Conservation (phyloP, 2,113 vertebrate species). For the Malurus cyaneus region DNA sequence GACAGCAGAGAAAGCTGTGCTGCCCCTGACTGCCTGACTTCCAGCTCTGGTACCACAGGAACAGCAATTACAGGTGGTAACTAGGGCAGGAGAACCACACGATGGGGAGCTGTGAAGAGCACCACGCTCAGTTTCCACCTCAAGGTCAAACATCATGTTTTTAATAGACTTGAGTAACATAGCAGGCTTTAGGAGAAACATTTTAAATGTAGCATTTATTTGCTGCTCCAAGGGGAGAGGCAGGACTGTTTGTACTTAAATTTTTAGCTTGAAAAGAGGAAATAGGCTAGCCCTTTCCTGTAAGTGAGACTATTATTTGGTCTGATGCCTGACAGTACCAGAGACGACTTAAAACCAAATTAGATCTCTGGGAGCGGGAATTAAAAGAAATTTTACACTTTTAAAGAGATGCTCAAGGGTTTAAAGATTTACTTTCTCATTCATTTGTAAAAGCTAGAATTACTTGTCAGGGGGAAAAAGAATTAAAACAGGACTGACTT, state of each 20-base stretch:
- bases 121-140: neutral
- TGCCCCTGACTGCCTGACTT: neutral
- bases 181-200: neutral
- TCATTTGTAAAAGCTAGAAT: neutral
- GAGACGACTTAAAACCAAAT: neutral
- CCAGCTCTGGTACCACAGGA: neutral
- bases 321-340: neutral
- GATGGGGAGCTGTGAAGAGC: neutral
- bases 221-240: neutral
- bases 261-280: neutral
- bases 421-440: neutral
- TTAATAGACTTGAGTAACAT: neutral
- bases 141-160: neutral
- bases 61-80: neutral
- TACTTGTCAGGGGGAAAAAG: neutral
- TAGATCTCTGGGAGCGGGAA: fast-evolving
- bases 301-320: neutral
- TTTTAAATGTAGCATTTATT: neutral
- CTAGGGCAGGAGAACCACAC: neutral
- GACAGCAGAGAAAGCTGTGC: neutral
- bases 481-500: neutral
- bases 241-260: neutral
- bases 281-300: neutral
- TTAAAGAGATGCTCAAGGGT: neutral
- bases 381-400: neutral